Base-by-base conservation (phyloP, 64 coral and sea anemone species). In the Porites lutea region DNA sequence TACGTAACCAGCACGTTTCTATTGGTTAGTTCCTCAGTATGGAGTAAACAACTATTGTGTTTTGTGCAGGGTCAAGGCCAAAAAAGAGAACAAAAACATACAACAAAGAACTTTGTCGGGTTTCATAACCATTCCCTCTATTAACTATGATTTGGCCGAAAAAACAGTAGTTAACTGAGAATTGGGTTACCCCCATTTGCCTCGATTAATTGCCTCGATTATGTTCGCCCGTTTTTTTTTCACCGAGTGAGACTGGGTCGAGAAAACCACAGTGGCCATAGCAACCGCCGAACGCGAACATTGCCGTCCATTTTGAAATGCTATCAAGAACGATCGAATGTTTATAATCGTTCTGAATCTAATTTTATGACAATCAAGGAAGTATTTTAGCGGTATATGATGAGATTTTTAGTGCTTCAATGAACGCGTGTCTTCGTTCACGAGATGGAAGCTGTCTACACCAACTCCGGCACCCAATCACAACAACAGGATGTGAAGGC, bases 361-460 rank as follows among this genome's bases (percentile, higher is more conserved):
- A 61, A 60, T 84, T 13, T 48, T n/a, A 16, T 46, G 49, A 61
- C 37, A 82, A 64, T 13, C 8, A 46, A 73, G 71, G 44, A 82
- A 65, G 3, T 82, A 81, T 65, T 49, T 18, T 12, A 63, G 21
- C 8, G 27, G 5, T 61, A 65, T 82, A 15, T 46, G 15, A 82
- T 48, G 16, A 65, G 8, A 68, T 48, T 52, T 50, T 51, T 6
- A 22, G 67, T 22, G 18, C 86, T 44, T 74, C 69, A 70, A 93
- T 93, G 91, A 93, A 93, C 72, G 91, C 77, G 9, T 79, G 64
- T 66, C 82, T 93, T 43, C 72, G 91, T 62, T 86, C 91, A 15
- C 74, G 85, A 65, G 83, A 93, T 87, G 91, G 91, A 55, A 87
- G 47, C n/a, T 86, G 82, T 47, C 59, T 93, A 37, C 66, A 93